Conservation (phyloP, 2,888 invertebrate species). For the Cephus pulcher region DNA sequence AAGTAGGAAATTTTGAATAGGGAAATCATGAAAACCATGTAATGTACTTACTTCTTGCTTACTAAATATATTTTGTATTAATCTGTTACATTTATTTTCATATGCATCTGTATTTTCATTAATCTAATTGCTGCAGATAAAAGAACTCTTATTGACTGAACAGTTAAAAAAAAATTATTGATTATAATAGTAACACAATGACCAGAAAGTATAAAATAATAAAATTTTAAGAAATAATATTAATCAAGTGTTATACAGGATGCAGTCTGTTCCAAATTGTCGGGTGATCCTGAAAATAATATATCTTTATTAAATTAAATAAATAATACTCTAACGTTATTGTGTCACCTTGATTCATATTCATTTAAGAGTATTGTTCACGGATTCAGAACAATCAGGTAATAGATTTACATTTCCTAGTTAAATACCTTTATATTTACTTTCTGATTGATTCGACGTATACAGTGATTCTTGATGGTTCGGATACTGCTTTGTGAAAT, state of each 20-base stretch:
- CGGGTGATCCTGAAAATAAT: background rate
- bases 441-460: background rate
- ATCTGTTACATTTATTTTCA: background rate
- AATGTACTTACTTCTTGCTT: background rate
- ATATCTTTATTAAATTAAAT: background rate
- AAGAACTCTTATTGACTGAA: background rate
- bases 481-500: background rate
- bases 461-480: background rate
- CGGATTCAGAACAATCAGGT: background rate
- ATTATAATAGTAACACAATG: background rate
- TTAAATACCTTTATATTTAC: background rate
- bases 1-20: background rate
- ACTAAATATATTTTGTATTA: background rate
- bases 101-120: background rate
- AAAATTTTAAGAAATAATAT: background rate
- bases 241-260: background rate
- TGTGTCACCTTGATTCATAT: background rate
- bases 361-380: background rate
- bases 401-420: background rate
- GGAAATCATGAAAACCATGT: background rate
- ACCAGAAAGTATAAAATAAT: background rate
- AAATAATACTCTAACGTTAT: background rate
- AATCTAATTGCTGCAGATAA: background rate
- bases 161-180: background rate
- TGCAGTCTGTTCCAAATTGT: background rate